These are phyloP conservation scores for Thumatha senex DNA, from an alignment of 2,888 invertebrate species.

Conservation along the genomic window DNA sequence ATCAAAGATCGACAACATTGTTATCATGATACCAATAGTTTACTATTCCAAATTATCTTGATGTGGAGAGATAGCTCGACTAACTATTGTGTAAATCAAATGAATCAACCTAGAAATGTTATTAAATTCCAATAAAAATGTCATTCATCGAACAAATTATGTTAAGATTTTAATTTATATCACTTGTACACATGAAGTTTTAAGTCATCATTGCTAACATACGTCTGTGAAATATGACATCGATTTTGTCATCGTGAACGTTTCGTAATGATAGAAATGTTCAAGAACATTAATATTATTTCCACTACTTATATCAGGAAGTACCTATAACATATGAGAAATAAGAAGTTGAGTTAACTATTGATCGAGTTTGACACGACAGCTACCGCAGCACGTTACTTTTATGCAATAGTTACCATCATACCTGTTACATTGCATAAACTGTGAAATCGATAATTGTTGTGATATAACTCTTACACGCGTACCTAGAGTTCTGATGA, in stretches of 20 bases:
- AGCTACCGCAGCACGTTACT: constrained; percentile 49
- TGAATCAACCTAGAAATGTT: background rate
- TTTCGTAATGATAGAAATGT: constrained; percentile 18
- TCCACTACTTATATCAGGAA: constrained; percentile 47
- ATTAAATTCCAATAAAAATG: background rate
- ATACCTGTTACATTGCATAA: constrained; percentile 31
- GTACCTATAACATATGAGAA: constrained; percentile 32
- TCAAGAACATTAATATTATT: constrained; percentile 33
- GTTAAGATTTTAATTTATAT: background rate
- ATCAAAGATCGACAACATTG: too few relatives aligned
- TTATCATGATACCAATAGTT: too few relatives aligned
- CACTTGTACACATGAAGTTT: background rate
- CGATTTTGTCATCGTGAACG: constrained; percentile 6
- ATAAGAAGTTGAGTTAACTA: constrained; percentile 29
- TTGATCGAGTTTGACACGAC: constrained; percentile 50
- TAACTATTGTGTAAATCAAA: background rate
- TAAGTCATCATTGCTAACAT: background rate
- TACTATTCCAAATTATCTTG: too few relatives aligned
- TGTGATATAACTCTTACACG: constrained; percentile 28
- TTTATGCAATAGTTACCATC: constrained; percentile 53
- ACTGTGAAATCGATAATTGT: constrained; percentile 37
- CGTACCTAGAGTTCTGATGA: constrained; percentile 17
- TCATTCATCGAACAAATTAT: background rate
- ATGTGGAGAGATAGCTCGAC: background rate
- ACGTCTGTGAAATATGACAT: background rate